Evolutionary conservation across 2,888 invertebrate genomes (phyloP).

Genomic region (Empis livida): DNA sequence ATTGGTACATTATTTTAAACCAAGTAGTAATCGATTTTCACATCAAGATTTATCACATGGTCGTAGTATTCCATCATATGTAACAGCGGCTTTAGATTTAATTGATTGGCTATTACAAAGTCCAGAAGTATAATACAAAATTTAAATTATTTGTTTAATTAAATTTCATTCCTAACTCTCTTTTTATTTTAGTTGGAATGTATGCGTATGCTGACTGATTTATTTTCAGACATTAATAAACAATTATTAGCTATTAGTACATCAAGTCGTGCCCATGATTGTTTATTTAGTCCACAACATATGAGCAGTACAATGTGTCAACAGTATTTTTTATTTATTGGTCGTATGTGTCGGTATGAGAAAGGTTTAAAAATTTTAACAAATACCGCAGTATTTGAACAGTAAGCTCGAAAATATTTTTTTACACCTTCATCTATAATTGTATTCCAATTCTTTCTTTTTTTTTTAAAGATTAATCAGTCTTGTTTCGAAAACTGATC

Average conservation of each 20-base stretch:
- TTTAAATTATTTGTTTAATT: background rate
- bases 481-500: conserved; percentile 67
- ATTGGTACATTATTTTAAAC: conserved; percentile 73
- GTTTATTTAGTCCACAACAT: conserved; percentile 76
- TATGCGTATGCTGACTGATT: conserved; percentile 57
- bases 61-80: conserved; percentile 27
- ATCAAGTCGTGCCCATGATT: conserved; percentile 68
- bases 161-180: background rate
- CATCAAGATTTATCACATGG: conserved; percentile 56
- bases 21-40: conserved; percentile 77
- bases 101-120: conserved; percentile 32
- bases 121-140: conserved; percentile 19
- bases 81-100: conserved; percentile 31
- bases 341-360: conserved; percentile 63
- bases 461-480: conserved; percentile 53
- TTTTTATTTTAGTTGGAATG: conserved; percentile 44
- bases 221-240: conserved; percentile 65
- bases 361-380: conserved; percentile 59
- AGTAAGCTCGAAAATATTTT: too few species aligned
- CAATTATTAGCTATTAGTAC: conserved; percentile 61
- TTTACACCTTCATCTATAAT: too few species aligned
- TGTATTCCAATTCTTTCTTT: too few species aligned
- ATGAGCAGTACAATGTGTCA: conserved; percentile 84
- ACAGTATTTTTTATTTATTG: conserved; percentile 88
- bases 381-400: conserved; percentile 58